Evolutionary conservation across 2,888 invertebrate species (phyloP).

Genomic region (Linyphia triangularis): DNA sequence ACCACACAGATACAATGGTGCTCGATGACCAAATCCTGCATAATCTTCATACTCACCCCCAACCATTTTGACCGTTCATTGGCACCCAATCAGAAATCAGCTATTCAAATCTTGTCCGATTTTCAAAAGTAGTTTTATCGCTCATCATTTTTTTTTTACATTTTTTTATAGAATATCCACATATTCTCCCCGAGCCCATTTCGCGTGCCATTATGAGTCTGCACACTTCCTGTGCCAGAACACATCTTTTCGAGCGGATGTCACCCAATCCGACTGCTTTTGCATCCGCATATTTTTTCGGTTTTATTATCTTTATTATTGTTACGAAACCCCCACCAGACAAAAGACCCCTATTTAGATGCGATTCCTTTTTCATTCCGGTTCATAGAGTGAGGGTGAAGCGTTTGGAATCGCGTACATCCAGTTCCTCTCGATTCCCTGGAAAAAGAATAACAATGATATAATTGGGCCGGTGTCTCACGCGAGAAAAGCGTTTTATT

Average conservation of each 20-base stretch:
- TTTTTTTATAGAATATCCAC: conserved; percentile 1
- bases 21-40: too few relatives aligned
- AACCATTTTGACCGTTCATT: conserved; percentile 3
- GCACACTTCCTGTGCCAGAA: conserved; percentile 6
- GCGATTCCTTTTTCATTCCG: too few relatives aligned
- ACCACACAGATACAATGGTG: too few relatives aligned
- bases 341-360: conserved; percentile 1
- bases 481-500: neutral
- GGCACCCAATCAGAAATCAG: conserved; percentile 9
- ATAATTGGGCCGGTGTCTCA: conserved; percentile 16
- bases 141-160: too few relatives aligned
- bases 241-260: conserved; percentile 14
- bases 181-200: conserved; percentile 23
- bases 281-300: conserved; percentile 34
- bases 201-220: neutral
- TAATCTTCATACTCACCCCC: too few relatives aligned
- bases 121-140: neutral
- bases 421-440: neutral
- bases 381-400: too few relatives aligned
- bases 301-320: conserved; percentile 3
- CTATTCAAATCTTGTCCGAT: conserved; percentile 15
- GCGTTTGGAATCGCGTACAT: too few relatives aligned
- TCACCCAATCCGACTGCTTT: conserved; percentile 21
- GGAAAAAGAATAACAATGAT: neutral
- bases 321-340: conserved; percentile 21